These are phyloP conservation scores for Chrysolina americana DNA, from an alignment of 2,888 invertebrate genomes.

Conservation along the genomic window DNA sequence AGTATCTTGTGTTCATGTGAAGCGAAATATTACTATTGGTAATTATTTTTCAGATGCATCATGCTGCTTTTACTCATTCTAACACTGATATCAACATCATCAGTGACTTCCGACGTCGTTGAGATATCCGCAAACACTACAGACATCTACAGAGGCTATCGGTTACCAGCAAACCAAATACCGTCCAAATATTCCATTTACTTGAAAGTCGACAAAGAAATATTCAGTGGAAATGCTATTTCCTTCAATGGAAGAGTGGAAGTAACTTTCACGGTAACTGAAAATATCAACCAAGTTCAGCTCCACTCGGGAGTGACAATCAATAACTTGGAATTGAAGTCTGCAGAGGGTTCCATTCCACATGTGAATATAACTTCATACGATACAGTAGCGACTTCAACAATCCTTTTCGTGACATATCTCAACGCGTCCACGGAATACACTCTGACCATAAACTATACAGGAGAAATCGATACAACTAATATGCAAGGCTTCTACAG, in stretches of 20 bases:
- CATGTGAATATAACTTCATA: not conserved
- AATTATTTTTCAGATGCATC: not conserved
- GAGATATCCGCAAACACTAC: not conserved
- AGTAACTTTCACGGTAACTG: conserved; percentile 31
- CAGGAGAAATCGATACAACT: conserved; percentile 43
- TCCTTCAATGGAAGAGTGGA: conserved; percentile 39
- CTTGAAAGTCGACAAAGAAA: conserved; percentile 38
- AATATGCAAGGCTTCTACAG: conserved; percentile 55
- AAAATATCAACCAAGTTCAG: conserved; percentile 31
- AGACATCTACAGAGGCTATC: conserved; percentile 29
- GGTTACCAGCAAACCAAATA: conserved; percentile 41
- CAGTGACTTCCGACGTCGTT: not conserved
- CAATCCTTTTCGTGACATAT: conserved; percentile 2
- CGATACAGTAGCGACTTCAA: conserved; percentile 5
- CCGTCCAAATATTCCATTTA: conserved; percentile 43
- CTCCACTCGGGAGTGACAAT: conserved; percentile 45
- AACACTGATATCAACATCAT: not conserved
- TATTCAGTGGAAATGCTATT: conserved; percentile 38
- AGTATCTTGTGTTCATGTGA: no score
- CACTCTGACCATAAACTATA: conserved; percentile 30
- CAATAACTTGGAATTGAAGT: conserved; percentile 28
- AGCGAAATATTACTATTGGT: no score
- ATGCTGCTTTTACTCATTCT: not conserved
- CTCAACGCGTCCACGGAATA: conserved; percentile 1
- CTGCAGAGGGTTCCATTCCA: not conserved